Evolutionary conservation across 2,888 invertebrate species (phyloP), one percentile per base, ranked within the genome.

Genomic region (Cactoblastis cactorum): DNA sequence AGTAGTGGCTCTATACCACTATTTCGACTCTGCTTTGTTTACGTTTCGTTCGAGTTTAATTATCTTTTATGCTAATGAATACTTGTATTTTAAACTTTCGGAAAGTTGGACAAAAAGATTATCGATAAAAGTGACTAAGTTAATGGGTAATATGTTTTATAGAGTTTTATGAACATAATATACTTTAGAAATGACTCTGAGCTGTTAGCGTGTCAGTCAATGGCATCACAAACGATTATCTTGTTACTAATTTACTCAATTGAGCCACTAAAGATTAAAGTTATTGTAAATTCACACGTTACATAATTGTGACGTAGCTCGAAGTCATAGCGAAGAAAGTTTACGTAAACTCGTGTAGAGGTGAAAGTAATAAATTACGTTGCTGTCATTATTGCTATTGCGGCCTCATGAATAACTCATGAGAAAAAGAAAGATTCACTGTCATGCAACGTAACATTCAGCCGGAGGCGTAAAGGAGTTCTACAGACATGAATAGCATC

Each of bases 311-410:
- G 69, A 71, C 70, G 69, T 58, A 33, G 39, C 54, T 52, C 67
- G 65, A 64, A 72, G 67, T 75, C 69, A 70, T 59, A 52, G 57
- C 63, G 67, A 67, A 78, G 82, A 82, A 82, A 81, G 80, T 80
- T 79, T 73, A 74, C 79, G 74, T 77, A 75, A 79, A 76, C 60
- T 50, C 38, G 43, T 43, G 17, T 28, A 65, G 69, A 71, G 72
- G 80, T 76, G 83, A 83, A 82, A 84, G 84, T 65, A 78, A 75
- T 80, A 75, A 79, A 74, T 63, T 65, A 57, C 61, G 54, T 65
- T 76, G 72, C 65, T 54, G 73, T 80, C 77, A 80, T 81, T 77
- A 79, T 80, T 72, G 68, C 72, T 70, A 82, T 78, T 76, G 80
- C 78, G 59, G 63, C 59, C 63, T 74, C 71, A 72, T 83, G 80